These are phyloP conservation scores for Embiotoca jacksoni DNA, from an alignment of 2,113 vertebrate species.

Conservation along the genomic window DNA sequence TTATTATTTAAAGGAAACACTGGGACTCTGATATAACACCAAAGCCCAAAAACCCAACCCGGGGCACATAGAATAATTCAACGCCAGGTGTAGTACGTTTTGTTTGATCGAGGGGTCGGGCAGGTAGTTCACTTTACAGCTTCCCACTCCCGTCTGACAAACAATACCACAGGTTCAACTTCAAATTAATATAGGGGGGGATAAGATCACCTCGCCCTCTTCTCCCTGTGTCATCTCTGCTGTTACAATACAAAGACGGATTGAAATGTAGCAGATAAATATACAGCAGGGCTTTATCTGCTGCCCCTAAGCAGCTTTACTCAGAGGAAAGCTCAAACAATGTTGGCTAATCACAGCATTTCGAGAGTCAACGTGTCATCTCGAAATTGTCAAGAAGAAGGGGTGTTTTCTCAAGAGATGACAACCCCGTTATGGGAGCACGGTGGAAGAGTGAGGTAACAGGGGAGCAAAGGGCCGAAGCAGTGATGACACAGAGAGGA, in stretches of 20 bases:
- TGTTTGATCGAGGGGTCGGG: constrained; percentile 53
- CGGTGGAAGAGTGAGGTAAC: constrained; percentile 48
- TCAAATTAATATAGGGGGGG: constrained; percentile 60
- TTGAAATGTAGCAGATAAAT: constrained; percentile 77
- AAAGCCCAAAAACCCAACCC: constrained; percentile 54
- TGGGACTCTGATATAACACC: constrained; percentile 49
- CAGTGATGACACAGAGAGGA: constrained; percentile 31
- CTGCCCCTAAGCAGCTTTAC: constrained; percentile 79
- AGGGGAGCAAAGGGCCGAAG: constrained; percentile 41
- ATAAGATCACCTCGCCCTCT: constrained; percentile 62
- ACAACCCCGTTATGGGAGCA: constrained; percentile 56
- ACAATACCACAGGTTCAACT: constrained; percentile 51
- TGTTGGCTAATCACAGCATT: constrained; percentile 77
- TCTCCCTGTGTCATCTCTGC: constrained; percentile 53
- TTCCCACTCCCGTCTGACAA: constrained; percentile 36
- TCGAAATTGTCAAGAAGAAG: constrained; percentile 65
- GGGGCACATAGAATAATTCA: constrained; percentile 33
- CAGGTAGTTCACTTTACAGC: constrained; percentile 20
- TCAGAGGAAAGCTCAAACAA: constrained; percentile 71
- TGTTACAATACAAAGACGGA: constrained; percentile 70
- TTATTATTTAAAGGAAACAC: constrained; percentile 57
- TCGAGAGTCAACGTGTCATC: constrained; percentile 67
- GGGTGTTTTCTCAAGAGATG: constrained; percentile 69
- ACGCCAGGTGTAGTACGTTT: constrained; percentile 46
- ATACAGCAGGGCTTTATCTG: constrained; percentile 72